Percentiles rank a stretch among this genome's conserved stretches.
Conservation (phyloP, 2,113 vertebrate genomes). For the Martes martes region DNA sequence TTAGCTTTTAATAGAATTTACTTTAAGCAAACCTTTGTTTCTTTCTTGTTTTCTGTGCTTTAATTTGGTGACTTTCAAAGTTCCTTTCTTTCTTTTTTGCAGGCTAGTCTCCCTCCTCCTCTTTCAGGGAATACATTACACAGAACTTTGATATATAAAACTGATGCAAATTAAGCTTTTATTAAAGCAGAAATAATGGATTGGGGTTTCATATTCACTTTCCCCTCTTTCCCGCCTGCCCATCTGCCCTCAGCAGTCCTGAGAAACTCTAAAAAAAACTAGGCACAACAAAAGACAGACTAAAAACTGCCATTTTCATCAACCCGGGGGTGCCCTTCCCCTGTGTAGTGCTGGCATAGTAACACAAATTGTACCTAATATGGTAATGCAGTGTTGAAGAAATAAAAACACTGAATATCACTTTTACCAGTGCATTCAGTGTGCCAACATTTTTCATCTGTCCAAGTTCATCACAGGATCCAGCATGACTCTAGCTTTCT, state of each 20-base stretch:
- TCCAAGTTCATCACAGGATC: neutral
- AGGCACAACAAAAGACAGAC: neutral
- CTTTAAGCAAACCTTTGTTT: neutral
- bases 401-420: neutral
- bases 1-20: neutral
- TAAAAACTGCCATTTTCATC: neutral
- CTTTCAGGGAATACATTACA: neutral
- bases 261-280: neutral
- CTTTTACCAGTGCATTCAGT: neutral
- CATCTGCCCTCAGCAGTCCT: neutral
- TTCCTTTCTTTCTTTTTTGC: neutral
- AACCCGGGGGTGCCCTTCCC: rapidly evolving
- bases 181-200: neutral
- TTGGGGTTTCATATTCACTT: neutral
- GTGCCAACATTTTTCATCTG: neutral
- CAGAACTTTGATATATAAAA: neutral
- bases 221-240: neutral
- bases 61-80: neutral
- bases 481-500: neutral
- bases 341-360: neutral
- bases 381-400: neutral
- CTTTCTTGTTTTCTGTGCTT: neutral
- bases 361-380: neutral
- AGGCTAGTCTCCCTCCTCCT: neutral
- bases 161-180: neutral